Evolutionary conservation across 2,888 invertebrate species (phyloP), one percentile per base, ranked within the genome.

Genomic region (Callyntrura sp.): DNA sequence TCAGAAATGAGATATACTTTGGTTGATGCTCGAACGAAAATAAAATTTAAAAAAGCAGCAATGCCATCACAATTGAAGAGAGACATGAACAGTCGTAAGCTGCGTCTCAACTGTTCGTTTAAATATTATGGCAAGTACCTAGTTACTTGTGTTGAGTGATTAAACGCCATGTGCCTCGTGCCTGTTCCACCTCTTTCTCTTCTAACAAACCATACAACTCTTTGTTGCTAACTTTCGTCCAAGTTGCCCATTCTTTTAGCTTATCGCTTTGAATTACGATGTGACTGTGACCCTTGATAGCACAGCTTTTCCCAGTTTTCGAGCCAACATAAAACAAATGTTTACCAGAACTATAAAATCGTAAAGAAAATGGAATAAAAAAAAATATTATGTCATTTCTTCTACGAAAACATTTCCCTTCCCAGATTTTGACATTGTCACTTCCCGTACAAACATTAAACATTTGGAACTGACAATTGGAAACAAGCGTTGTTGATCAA

Each of bases 1-100:
- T 68, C 86, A 81, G 28, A 79, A 79, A 25, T 65, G 20, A 79
- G 23, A n/a, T n/a, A n/a, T n/a, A n/a, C n/a, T n/a, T 17, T n/a
- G 60, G 23, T 28, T 79, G 6, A 17, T 68, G 48, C 23, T 85
- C 35, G 4, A 79, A 79, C 28, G 51, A 79, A 51, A 68, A 45
- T 62, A 78, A 76, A 73, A 73, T 20, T 68, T n/a, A n/a, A 12
- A 35, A 68, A 68, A 9, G 5, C 68, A 6, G n/a, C 43, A 25
- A 35, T 6, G 14, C 68, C 45, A 73, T 20, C 11, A 73, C 48
- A 8, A 65, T 14, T 23, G 73, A 73, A 73, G 45, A 48, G 4
- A 73, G 73, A 73, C 73, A 73, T 28, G 48, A 28, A 23, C 17
- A 73, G 8, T 73, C 9, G 73, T 73, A 43, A 35, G n/a, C 43